A percentile compares a stretch with the other conserved stretches of the same genome.
phyloP scores from a whole-genome alignment of 2,113 vertebrate species.

The Pteropus alecto region DNA sequence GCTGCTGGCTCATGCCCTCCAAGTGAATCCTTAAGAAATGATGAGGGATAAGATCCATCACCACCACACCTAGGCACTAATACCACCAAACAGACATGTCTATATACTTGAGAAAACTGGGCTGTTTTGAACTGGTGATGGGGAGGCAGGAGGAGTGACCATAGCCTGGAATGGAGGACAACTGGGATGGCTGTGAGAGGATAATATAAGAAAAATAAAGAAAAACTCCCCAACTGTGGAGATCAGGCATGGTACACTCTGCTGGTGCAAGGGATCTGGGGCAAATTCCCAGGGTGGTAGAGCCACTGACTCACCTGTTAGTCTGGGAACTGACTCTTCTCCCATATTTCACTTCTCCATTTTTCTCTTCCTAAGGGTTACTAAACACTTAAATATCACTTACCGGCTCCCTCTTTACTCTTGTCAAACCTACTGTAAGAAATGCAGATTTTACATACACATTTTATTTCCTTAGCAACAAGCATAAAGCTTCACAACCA shows the following conservation, averaged over 20 bases:
- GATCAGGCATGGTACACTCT: not conserved
- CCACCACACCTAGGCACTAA: not conserved
- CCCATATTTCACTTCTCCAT: not conserved
- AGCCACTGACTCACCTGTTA: not conserved
- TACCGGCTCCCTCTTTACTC: not conserved
- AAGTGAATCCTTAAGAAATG: not conserved
- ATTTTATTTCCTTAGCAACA: not conserved
- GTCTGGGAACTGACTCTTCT: not conserved
- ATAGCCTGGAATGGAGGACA: not conserved
- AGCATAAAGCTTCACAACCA: not conserved
- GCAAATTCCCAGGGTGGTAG: not conserved
- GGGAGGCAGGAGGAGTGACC: not conserved
- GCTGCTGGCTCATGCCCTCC: not conserved
- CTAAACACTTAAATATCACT: not conserved
- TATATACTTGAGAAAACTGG: not conserved
- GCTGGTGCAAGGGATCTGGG: not conserved
- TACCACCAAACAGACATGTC: not conserved
- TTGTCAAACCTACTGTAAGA: not conserved
- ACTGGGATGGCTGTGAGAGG: not conserved
- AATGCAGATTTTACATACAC: not conserved
- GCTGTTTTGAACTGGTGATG: not conserved
- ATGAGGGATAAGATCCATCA: not conserved
- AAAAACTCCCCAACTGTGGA: not conserved
- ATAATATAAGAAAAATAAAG: not conserved
- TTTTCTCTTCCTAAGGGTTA: not conserved